These are phyloP conservation scores for Parnassius apollo DNA, from an alignment of 2,888 invertebrate species.

Conservation along the genomic window DNA sequence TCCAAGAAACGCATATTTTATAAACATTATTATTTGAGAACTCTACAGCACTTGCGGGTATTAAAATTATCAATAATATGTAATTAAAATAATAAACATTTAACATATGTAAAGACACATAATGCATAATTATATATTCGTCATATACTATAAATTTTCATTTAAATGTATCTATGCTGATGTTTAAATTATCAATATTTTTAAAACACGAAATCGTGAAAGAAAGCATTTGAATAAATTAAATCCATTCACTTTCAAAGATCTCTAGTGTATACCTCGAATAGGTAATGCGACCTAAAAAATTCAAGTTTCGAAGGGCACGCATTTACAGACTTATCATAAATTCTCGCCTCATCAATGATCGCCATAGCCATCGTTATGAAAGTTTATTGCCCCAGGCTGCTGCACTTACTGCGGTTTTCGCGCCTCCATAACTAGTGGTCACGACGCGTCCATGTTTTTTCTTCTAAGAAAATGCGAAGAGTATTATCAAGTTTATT, in stretches of 20 bases:
- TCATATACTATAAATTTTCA: no score
- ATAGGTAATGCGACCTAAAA: conserved; percentile 17
- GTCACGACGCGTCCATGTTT: background rate
- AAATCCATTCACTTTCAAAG: conserved; percentile 21
- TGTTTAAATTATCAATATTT: background rate
- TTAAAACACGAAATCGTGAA: background rate
- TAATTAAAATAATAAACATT: no score
- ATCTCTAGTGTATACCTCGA: background rate
- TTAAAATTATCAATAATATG: background rate
- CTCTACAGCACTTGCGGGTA: background rate
- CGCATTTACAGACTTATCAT: conserved; percentile 19
- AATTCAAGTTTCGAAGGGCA: conserved; percentile 24
- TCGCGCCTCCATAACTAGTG: conserved; percentile 49
- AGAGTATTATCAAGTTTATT: no score
- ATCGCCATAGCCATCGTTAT: conserved; percentile 24
- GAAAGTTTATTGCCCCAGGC: conserved; percentile 59
- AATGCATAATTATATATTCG: no score
- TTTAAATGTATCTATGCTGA: no score
- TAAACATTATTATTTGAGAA: conserved; percentile 12
- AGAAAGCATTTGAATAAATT: background rate
- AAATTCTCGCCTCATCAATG: conserved; percentile 26
- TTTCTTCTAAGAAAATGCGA: conserved; percentile 12
- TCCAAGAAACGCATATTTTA: conserved; percentile 11
- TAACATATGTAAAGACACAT: no score
- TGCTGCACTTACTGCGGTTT: conserved; percentile 47